These are phyloP conservation scores for Agonopterix subpropinquella DNA, from an alignment of 2,888 invertebrate genomes.

Conservation along the genomic window DNA sequence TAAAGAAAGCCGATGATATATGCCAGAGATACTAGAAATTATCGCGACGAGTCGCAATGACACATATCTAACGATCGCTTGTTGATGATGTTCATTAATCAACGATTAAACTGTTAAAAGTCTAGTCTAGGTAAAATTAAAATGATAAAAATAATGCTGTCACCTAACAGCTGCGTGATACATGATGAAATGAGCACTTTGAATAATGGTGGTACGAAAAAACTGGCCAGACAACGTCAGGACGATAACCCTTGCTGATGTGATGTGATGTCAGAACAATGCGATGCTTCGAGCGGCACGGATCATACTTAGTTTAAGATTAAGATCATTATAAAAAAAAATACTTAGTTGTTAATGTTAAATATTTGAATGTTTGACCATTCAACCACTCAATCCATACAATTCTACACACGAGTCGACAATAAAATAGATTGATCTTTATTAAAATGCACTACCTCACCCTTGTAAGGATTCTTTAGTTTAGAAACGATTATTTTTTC, in stretches of 20 bases:
- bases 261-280: constrained; percentile 14
- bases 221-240: constrained; percentile 12
- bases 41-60: not conserved
- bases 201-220: constrained; percentile 6
- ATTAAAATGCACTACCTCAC: too few species aligned
- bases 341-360: too few species aligned
- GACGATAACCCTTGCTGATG: constrained; percentile 15
- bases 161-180: not conserved
- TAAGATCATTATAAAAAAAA: too few species aligned
- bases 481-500: too few species aligned
- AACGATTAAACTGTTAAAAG: not conserved
- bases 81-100: not conserved
- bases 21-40: not conserved
- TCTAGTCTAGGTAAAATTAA: not conserved
- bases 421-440: too few species aligned
- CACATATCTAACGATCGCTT: too few species aligned
- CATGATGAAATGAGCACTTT: not conserved
- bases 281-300: too few species aligned
- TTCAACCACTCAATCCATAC: too few species aligned
- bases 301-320: too few species aligned
- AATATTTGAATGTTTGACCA: too few species aligned
- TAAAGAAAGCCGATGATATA: not conserved
- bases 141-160: not conserved
- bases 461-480: too few species aligned
- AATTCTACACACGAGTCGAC: too few species aligned